Percentiles rank a stretch among this genome's conserved stretches.
Evolutionary conservation across 1,140 invertebrate genomes (phyloP).

Genomic region (Nasonia giraulti): DNA sequence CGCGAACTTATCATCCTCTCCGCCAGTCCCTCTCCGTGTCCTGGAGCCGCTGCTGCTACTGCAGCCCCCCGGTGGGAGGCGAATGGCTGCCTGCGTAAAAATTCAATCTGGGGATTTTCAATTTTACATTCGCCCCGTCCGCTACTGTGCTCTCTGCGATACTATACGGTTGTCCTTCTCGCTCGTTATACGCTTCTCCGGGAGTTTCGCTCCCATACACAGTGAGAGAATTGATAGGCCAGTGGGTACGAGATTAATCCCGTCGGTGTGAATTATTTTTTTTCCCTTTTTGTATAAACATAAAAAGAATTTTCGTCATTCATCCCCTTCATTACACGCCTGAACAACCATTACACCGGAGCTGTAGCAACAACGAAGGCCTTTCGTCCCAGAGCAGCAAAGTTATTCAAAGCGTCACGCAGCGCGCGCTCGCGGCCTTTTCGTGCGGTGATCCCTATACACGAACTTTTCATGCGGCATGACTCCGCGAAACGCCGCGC

Average conservation of each 20-base stretch:
- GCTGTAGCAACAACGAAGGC: background rate
- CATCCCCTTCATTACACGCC: background rate
- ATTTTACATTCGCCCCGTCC: slow-evolving; percentile 28
- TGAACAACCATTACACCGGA: no score
- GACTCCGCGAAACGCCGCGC: slow-evolving; percentile 30
- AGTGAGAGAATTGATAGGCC: slow-evolving; percentile 3
- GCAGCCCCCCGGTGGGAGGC: background rate
- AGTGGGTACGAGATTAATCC: slow-evolving; percentile 23
- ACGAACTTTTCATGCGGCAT: slow-evolving; percentile 38
- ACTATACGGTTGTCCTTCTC: no score
- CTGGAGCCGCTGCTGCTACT: background rate
- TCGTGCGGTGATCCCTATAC: slow-evolving; percentile 20
- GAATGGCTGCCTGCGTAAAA: slow-evolving; percentile 40
- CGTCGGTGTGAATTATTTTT: no score
- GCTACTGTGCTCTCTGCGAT: background rate
- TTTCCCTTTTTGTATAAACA: background rate
- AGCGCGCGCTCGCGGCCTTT: background rate
- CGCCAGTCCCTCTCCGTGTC: slow-evolving; percentile 3
- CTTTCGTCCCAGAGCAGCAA: slow-evolving; percentile 23
- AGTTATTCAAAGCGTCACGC: slow-evolving; percentile 40
- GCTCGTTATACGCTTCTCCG: background rate
- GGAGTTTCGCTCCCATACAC: background rate
- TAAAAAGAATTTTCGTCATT: background rate
- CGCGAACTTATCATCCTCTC: slow-evolving; percentile 20
- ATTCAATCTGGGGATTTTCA: slow-evolving; percentile 49